These are phyloP conservation scores for Panulirus ornatus DNA, from an alignment of 1,140 invertebrate species.

Conservation along the genomic window DNA sequence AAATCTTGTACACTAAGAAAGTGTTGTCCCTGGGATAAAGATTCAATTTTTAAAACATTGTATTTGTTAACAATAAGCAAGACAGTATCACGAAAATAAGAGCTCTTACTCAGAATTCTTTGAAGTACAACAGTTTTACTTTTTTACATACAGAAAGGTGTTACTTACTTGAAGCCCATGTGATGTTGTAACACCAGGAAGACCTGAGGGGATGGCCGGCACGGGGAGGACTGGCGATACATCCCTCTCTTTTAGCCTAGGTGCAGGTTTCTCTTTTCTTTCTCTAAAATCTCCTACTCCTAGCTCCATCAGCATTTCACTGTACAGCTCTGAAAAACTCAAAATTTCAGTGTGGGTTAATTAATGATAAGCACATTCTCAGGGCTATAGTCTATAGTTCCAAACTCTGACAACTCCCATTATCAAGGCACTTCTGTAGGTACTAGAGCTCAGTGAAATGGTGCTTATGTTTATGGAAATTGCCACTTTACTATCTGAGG, in stretches of 20 bases:
- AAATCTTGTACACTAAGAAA: constrained; percentile 92
- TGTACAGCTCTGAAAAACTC: constrained; percentile 46
- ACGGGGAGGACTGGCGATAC: constrained; percentile 75
- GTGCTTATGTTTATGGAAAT: too few relatives aligned
- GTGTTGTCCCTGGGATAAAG: constrained; percentile 78
- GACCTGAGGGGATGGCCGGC: constrained; percentile 78
- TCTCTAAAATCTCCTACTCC: constrained; percentile 39
- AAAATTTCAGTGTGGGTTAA: not conserved
- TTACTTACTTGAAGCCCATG: constrained; percentile 58
- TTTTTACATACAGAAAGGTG: not conserved
- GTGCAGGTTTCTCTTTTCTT: constrained; percentile 12
- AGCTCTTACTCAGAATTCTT: not conserved
- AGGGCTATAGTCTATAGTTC: too few relatives aligned
- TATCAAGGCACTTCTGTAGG: too few relatives aligned
- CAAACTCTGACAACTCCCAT: too few relatives aligned
- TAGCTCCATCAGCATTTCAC: constrained; percentile 55
- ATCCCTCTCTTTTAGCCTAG: constrained; percentile 2
- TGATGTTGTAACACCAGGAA: constrained; percentile 80
- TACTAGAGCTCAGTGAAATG: too few relatives aligned
- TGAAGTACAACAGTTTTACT: not conserved
- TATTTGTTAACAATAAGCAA: too few relatives aligned
- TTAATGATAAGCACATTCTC: not conserved
- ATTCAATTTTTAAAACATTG: not conserved
- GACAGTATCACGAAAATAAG: not conserved
- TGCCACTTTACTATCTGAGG: too few relatives aligned